Conservation (phyloP, 2,797 vertebrate genomes). For the Echeneis naucrates region DNA sequence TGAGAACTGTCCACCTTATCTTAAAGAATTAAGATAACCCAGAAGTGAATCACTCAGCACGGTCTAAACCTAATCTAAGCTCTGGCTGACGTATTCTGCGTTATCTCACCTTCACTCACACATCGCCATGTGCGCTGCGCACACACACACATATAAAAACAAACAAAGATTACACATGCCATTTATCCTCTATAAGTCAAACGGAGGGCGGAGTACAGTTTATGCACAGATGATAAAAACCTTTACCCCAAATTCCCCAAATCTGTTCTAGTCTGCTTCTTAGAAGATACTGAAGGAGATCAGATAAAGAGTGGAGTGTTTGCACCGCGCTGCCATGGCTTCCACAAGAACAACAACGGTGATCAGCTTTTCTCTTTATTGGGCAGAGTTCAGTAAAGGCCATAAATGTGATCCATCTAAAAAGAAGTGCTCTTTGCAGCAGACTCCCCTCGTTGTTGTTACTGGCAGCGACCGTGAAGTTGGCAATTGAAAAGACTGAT, state of each 20-base stretch:
- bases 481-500: conserved; percentile 72
- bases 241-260: conserved; percentile 53
- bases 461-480: conserved; percentile 66
- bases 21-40: conserved; percentile 80
- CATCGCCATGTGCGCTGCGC: conserved; percentile 14
- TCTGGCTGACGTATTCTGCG: conserved; percentile 66
- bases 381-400: conserved; percentile 71
- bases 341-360: conserved; percentile 59
- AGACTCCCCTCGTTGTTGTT: conserved; percentile 77
- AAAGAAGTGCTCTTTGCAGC: conserved; percentile 64
- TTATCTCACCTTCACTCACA: conserved; percentile 71
- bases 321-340: conserved; percentile 34
- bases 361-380: conserved; percentile 52
- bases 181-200: conserved; percentile 70
- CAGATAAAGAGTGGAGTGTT: conserved; percentile 56
- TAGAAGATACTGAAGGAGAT: conserved; percentile 46
- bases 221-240: conserved; percentile 43
- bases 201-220: conserved; percentile 43
- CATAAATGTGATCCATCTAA: conserved; percentile 72
- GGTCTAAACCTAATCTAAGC: conserved; percentile 61
- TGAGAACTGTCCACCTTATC: conserved; percentile 70
- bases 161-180: conserved; percentile 69
- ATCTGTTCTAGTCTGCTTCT: conserved; percentile 52
- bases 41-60: conserved; percentile 75
- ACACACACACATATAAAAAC: conserved; percentile 53